Percentiles rank a stretch among this genome's conserved stretches.
phyloP scores from a whole-genome alignment of 2,797 vertebrate genomes.

The Coregonus sp. region DNA sequence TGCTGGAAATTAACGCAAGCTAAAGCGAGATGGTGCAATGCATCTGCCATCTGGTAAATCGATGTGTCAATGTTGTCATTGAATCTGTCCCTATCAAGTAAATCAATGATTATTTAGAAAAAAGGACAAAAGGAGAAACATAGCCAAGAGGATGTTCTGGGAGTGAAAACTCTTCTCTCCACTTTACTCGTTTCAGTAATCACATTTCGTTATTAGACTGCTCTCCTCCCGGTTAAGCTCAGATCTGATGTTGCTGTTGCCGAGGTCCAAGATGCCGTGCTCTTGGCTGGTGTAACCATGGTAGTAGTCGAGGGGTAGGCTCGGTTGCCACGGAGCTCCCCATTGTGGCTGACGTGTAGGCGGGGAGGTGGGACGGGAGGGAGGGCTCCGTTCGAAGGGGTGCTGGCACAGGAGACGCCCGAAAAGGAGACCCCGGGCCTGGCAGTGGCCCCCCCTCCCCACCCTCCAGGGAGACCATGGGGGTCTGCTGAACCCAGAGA shows the following conservation, averaged over 20 bases:
- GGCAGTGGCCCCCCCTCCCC: constrained; percentile 39
- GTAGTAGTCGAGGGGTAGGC: constrained; percentile 23
- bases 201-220: constrained; percentile 24
- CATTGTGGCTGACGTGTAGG: constrained; percentile 53
- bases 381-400: constrained; percentile 54
- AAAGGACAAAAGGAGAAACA: background rate
- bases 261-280: constrained; percentile 38
- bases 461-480: constrained; percentile 70
- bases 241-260: constrained; percentile 44
- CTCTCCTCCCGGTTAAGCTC: constrained; percentile 21
- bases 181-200: constrained; percentile 10
- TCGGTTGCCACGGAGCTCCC: constrained; percentile 44
- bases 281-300: constrained; percentile 28
- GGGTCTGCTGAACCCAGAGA: constrained; percentile 83
- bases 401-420: constrained; percentile 40
- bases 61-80: background rate
- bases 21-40: background rate
- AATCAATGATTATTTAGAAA: background rate
- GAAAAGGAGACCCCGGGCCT: constrained; percentile 61
- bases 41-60: background rate
- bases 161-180: background rate
- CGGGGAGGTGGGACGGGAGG: constrained; percentile 49
- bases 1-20: background rate
- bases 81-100: background rate
- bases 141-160: background rate